Base-by-base conservation (phyloP, 2,888 invertebrate species). In the Venusia cambrica region DNA sequence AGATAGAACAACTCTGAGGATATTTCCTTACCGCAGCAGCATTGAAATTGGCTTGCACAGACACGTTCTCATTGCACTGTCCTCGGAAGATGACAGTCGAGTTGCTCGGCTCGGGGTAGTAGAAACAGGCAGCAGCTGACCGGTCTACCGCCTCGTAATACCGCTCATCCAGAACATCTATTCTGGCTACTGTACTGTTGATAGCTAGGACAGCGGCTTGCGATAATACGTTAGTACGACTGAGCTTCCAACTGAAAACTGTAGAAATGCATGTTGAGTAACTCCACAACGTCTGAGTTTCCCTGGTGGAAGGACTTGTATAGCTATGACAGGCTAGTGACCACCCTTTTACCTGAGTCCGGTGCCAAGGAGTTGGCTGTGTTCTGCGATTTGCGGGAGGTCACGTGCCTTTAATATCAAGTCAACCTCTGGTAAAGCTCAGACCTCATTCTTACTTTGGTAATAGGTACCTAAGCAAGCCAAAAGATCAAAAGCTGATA, bases 211-310 rank as follows among this genome's bases (percentile, higher is more conserved):
- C 48, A 1, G 70, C 66, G 1, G 19, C 15, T 1, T 18, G 2
- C 1, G 70, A 44, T 3, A 79, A 38, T 1, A 35, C 49, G 26
- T 54, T 56, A 0, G 51, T 48, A 28, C 76, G 66, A 33, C 76
- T 73, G 9, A 84, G 51, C 28, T 80, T 79, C 83, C 81, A 84
- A 36, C 78, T 77, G 57, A 55, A 75, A 1, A 81, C 81, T 80
- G 52, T n/a, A n/a, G n/a, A n/a, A n/a, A n/a, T n/a, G n/a, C n/a
- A n/a, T n/a, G n/a, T n/a, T n/a, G n/a, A n/a, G n/a, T n/a, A n/a
- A n/a, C n/a, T n/a, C n/a, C n/a, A n/a, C n/a, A n/a, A n/a, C n/a
- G n/a, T n/a, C n/a, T n/a, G n/a, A n/a, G n/a, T n/a, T n/a, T n/a
- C n/a, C n/a, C n/a, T n/a, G n/a, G n/a, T n/a, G n/a, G n/a, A n/a